These are phyloP conservation scores for Napeogenes inachia DNA, from an alignment of 2,888 invertebrate species.

Conservation along the genomic window DNA sequence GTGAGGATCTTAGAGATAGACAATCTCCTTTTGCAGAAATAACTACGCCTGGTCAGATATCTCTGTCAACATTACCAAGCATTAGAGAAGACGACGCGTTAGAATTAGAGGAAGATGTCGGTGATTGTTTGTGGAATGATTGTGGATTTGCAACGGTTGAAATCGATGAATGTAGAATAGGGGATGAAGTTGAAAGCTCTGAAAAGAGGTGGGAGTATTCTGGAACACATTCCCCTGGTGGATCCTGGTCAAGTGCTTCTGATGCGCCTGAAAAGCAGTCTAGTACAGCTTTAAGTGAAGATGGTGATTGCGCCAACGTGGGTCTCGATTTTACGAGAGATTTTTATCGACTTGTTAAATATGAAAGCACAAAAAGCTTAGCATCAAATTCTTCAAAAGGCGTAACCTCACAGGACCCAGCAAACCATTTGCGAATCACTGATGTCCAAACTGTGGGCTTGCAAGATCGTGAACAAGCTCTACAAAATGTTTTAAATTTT, in stretches of 20 bases:
- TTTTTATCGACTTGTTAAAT: conserved; percentile 88
- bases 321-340: conserved; percentile 87
- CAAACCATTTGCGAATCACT: conserved; percentile 62
- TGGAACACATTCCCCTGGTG: conserved; percentile 77
- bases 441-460: conserved; percentile 68
- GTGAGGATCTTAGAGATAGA: conserved; percentile 81
- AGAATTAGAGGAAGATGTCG: conserved; percentile 85
- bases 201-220: conserved; percentile 82
- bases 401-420: conserved; percentile 75
- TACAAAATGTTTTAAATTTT: conserved; percentile 85
- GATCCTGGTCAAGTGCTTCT: conserved; percentile 78
- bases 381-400: conserved; percentile 85
- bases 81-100: conserved; percentile 85
- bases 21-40: conserved; percentile 72
- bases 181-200: conserved; percentile 63
- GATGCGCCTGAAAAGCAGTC: conserved; percentile 82
- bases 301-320: conserved; percentile 82
- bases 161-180: conserved; percentile 80
- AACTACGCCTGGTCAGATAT: conserved; percentile 80
- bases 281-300: conserved; percentile 82
- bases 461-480: conserved; percentile 82
- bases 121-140: conserved; percentile 85
- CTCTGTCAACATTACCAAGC: conserved; percentile 81
- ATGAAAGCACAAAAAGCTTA: conserved; percentile 87
- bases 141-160: conserved; percentile 83